A percentile compares a stretch with the other conserved stretches of the same genome.
Evolutionary conservation across 2,797 vertebrate species (phyloP).

Genomic region (Parambassis ranga): DNA sequence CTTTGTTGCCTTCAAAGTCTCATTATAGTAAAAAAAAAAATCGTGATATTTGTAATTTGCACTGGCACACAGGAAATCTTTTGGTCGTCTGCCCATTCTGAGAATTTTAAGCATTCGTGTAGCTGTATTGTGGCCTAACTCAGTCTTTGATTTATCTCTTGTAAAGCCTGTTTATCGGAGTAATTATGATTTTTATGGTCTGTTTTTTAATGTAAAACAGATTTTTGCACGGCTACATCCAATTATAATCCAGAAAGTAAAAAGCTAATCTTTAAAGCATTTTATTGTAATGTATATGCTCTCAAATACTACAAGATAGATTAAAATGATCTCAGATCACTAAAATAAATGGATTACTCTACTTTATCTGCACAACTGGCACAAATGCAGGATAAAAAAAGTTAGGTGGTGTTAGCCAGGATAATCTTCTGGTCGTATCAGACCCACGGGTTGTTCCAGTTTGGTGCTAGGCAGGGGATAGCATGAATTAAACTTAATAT

Average conservation of each 20-base stretch:
- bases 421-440: too few species aligned
- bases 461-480: too few species aligned
- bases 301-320: background rate
- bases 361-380: too few species aligned
- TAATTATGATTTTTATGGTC: background rate
- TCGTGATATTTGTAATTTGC: slow-evolving; percentile 52
- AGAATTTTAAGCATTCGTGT: slow-evolving; percentile 5
- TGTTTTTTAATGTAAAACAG: slow-evolving; percentile 23
- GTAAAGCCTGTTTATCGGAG: background rate
- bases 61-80: slow-evolving; percentile 31
- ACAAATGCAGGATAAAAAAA: background rate
- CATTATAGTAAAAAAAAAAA: slow-evolving; percentile 24
- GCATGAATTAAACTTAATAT: too few species aligned
- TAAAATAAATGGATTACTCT: background rate
- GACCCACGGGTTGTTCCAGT: too few species aligned
- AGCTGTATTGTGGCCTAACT: slow-evolving; percentile 6
- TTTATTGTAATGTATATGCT: too few species aligned
- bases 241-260: background rate
- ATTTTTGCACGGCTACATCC: background rate
- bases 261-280: background rate
- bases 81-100: slow-evolving; percentile 13
- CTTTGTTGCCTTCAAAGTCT: slow-evolving; percentile 46
- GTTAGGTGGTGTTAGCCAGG: too few species aligned
- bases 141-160: slow-evolving; percentile 9
- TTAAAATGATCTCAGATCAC: background rate